phyloP scores from a whole-genome alignment of 2,888 invertebrate genomes.

The Orchesella flavescens region DNA sequence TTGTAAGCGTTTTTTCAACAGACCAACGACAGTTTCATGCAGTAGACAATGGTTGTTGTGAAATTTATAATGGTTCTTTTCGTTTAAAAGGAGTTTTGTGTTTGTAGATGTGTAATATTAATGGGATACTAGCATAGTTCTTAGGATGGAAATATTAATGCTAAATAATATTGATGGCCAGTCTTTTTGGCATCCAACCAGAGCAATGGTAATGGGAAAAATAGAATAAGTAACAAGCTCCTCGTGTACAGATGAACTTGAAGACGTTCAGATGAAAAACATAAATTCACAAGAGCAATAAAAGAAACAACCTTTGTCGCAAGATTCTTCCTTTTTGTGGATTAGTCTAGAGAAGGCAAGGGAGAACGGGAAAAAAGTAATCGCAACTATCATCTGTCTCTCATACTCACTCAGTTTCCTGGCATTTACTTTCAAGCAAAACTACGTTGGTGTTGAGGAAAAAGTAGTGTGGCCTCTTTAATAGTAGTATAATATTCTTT shows the following conservation, averaged over 20 bases:
- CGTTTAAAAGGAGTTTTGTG: not conserved
- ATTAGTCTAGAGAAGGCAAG: not conserved
- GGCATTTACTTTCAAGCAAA: slow-evolving; percentile 16
- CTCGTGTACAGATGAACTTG: slow-evolving; percentile 28
- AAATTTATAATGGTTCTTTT: too few species aligned
- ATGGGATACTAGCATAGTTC: not conserved
- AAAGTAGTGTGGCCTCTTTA: slow-evolving; percentile 1
- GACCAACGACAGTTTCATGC: too few species aligned
- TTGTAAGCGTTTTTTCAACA: too few species aligned
- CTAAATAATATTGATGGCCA: slow-evolving; percentile 26
- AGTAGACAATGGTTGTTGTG: too few species aligned
- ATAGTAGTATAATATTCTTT: not conserved
- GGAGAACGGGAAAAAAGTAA: slow-evolving; percentile 31
- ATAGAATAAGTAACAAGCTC: not conserved
- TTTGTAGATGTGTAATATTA: slow-evolving; percentile 11
- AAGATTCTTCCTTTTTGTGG: slow-evolving; percentile 41
- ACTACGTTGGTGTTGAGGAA: not conserved
- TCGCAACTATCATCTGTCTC: slow-evolving; percentile 43
- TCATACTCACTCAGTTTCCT: slow-evolving; percentile 25
- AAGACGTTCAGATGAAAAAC: slow-evolving; percentile 47
- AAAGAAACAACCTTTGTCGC: slow-evolving; percentile 57
- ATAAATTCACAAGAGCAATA: slow-evolving; percentile 68
- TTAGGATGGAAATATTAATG: slow-evolving; percentile 37
- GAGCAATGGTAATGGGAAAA: slow-evolving; percentile 19
- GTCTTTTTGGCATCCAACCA: slow-evolving; percentile 44